Evolutionary conservation across 2,113 vertebrate species (phyloP).

Genomic region (Austrofundulus limnaeus): DNA sequence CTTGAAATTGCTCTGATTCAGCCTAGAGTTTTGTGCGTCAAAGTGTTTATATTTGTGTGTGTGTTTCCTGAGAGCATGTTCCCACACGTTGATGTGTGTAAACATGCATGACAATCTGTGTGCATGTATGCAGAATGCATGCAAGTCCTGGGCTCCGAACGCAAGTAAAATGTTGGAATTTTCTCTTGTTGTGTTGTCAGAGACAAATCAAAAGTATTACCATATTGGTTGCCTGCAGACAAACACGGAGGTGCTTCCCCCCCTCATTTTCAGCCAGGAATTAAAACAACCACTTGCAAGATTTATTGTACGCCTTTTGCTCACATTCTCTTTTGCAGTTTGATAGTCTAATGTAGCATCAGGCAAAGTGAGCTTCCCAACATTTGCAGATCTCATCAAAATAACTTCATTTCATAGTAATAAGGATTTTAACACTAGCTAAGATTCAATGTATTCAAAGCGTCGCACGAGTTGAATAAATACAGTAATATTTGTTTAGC

Average conservation of each 20-base stretch:
- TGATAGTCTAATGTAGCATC: too few species aligned
- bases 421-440: too few species aligned
- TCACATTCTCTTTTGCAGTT: too few species aligned
- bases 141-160: background rate
- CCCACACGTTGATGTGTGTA: background rate
- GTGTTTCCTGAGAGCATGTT: constrained; percentile 1
- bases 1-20: constrained; percentile 32
- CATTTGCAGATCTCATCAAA: too few species aligned
- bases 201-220: background rate
- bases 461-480: too few species aligned
- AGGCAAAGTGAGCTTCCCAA: too few species aligned
- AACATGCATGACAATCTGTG: background rate
- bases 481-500: too few species aligned
- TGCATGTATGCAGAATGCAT: background rate
- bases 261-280: background rate
- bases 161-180: background rate
- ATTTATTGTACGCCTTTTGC: too few species aligned
- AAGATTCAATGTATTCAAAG: too few species aligned
- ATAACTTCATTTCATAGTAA: too few species aligned
- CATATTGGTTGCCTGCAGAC: background rate
- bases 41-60: constrained; percentile 25
- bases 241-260: background rate
- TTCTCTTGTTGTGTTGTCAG: background rate
- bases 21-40: constrained; percentile 6
- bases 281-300: background rate